Percentiles rank a stretch among this genome's conserved stretches.
These are phyloP conservation scores for Acropora tenuis DNA, from an alignment of 64 coral and sea anemone genomes.

Conservation along the genomic window DNA sequence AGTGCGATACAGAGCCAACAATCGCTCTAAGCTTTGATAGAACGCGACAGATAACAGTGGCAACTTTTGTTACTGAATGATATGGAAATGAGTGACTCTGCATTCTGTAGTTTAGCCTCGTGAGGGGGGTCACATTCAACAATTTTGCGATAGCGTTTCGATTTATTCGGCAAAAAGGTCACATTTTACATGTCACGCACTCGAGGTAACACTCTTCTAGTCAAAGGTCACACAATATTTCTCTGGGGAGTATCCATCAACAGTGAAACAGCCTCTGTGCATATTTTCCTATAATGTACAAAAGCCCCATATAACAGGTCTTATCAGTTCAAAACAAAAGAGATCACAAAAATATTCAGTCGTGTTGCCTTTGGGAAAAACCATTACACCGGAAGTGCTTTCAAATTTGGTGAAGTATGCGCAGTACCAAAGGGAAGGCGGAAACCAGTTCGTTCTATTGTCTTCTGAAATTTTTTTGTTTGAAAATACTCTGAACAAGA, in stretches of 20 bases:
- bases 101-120: too few relatives aligned
- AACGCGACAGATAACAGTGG: too few relatives aligned
- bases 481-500: constrained; percentile 88
- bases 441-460: constrained; percentile 11
- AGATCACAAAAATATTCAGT: not conserved
- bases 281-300: not conserved
- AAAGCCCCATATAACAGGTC: not conserved
- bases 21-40: too few relatives aligned
- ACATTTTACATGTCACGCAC: too few relatives aligned
- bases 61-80: too few relatives aligned
- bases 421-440: not conserved
- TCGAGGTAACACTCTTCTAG: not conserved
- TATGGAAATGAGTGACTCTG: too few relatives aligned
- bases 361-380: not conserved
- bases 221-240: not conserved
- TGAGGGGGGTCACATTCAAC: too few relatives aligned
- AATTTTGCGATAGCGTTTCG: too few relatives aligned
- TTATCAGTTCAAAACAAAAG: too few relatives aligned
- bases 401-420: not conserved
- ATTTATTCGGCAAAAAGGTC: too few relatives aligned
- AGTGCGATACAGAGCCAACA: too few relatives aligned
- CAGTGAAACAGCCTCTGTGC: too few relatives aligned
- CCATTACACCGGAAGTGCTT: not conserved
- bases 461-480: constrained; percentile 45
- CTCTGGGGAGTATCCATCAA: not conserved